Evolutionary conservation across 2,888 invertebrate species (phyloP).

Genomic region (Ochropleura plecta): DNA sequence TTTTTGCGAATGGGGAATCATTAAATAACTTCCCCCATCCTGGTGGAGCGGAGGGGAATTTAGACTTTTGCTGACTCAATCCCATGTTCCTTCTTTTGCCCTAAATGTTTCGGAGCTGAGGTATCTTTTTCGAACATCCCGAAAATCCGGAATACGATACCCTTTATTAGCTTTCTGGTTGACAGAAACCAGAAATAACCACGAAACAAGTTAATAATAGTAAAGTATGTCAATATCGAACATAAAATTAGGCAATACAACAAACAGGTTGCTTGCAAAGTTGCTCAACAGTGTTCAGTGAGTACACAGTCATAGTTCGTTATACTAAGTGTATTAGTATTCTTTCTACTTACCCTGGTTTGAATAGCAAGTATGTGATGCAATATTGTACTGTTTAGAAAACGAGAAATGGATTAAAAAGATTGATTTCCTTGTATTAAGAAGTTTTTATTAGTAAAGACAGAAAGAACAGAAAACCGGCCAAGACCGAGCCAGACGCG

Average conservation of each 20-base stretch:
- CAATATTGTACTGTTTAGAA: constrained; percentile 42
- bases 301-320: constrained; percentile 11
- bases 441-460: background rate
- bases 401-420: constrained; percentile 28
- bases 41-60: no score
- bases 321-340: constrained; percentile 44
- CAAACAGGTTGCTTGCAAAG: constrained; percentile 15
- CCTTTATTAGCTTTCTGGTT: background rate
- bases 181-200: background rate
- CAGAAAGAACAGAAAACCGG: no score
- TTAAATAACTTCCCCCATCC: no score
- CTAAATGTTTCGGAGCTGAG: no score
- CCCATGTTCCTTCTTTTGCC: no score
- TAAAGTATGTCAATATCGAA: constrained; percentile 44
- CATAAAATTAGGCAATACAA: constrained; percentile 19
- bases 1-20: no score
- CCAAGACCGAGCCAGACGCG: no score
- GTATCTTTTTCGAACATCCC: no score
- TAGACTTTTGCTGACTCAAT: no score
- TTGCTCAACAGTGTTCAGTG: constrained; percentile 34
- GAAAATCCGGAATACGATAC: no score
- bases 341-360: constrained; percentile 41
- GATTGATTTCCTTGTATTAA: constrained; percentile 10
- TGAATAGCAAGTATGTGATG: constrained; percentile 47
- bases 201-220: background rate